These are phyloP conservation scores for Gobio gobio DNA, from an alignment of 2,113 vertebrate species.

Conservation along the genomic window DNA sequence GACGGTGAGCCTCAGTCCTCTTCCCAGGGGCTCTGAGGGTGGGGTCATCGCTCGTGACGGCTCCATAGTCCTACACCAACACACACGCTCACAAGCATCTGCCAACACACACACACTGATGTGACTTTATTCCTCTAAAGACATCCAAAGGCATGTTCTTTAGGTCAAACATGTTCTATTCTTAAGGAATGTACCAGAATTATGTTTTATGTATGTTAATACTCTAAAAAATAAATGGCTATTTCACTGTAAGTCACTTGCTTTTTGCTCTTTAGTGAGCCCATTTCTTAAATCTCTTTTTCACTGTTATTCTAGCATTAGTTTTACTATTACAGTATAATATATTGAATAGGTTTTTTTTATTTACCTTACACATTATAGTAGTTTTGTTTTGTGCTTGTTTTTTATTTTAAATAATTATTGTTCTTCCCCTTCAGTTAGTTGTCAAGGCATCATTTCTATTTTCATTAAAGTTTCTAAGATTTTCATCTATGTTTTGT, in stretches of 20 bases:
- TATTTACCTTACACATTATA: no score
- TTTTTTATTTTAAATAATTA: background rate
- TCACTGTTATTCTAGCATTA: no score
- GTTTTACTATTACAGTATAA: no score
- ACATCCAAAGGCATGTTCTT: conserved; percentile 11
- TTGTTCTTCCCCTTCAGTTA: background rate
- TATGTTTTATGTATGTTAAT: conserved; percentile 26
- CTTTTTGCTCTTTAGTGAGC: background rate
- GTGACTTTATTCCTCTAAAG: background rate
- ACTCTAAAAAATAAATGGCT: background rate
- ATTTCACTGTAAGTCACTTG: background rate
- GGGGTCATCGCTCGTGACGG: conserved; percentile 33
- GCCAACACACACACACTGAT: background rate
- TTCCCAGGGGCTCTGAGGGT: conserved; percentile 30
- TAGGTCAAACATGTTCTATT: background rate
- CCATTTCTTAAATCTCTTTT: no score
- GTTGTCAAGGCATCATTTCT: background rate
- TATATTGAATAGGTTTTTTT: no score
- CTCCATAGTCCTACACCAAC: conserved; percentile 16
- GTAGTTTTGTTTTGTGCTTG: no score
- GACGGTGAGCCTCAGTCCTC: conserved; percentile 17
- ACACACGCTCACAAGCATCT: background rate
- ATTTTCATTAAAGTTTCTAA: background rate
- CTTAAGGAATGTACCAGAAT: background rate
- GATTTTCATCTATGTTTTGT: background rate